Base-by-base conservation (phyloP, 2,888 invertebrate species). In the Dasypolia templi region DNA sequence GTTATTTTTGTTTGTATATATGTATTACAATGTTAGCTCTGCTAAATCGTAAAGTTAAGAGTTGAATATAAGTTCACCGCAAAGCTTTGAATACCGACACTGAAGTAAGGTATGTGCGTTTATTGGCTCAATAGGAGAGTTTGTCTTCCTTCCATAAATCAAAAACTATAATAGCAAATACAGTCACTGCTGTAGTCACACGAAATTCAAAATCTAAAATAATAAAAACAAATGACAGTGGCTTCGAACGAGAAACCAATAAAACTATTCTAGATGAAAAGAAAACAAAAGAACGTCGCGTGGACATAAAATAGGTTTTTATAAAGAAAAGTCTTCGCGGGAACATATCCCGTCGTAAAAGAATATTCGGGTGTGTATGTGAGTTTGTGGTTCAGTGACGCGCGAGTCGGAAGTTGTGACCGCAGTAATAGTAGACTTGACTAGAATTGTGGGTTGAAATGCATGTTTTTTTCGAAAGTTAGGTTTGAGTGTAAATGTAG, bases 341-440 rank as follows among this genome's bases (percentile, higher is more conserved):
- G 64, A 56, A 71, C 59, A 71, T 76, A 78, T 86, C 86, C 85
- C 74, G 86, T 84, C 81, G 65, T 86, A 75, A 86, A 82, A 49
- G 29, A 66, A 56, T 79, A 53, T 72, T 55, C 32, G 62, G 69
- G 51, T 62, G 46, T 72, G 56, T 65, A 56, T 32, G 68, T n/a
- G 22, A 66, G 19, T 32, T 75, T 72, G 73, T 58, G 76, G 83
- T 72, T 59, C 61, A 76, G 69, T 72, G 71, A 75, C 79, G 79
- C 22, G 32, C 14, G 46, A 46, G 26, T 62, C 46, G 71, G 61
- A 62, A 79, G 65, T 67, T 68, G 67, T 68, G 35, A 71, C 73
- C 73, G 22, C 65, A 71, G 71, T 74, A 68, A 79, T 65, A 42
- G 46, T 32, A 71, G 29, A 79, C 17, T 61, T 46, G 19, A 67